These are phyloP conservation scores for Leptinotarsa defecta DNA, from an alignment of 1,140 invertebrate genomes.

Conservation along the genomic window DNA sequence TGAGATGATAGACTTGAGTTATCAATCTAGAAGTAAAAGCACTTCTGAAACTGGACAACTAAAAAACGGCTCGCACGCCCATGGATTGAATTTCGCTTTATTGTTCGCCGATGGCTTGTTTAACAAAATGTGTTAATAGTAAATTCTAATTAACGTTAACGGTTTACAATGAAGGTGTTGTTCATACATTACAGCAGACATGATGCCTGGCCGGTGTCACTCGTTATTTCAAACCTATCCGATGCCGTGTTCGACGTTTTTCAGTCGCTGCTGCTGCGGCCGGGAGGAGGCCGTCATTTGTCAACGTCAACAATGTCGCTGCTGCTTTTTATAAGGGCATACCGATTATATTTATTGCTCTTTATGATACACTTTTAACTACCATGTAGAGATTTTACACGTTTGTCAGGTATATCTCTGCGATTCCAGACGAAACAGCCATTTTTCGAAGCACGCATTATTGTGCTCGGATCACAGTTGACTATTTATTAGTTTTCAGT, in stretches of 20 bases:
- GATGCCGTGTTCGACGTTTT: constrained; percentile 20
- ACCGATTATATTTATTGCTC: constrained; percentile 26
- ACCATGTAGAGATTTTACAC: constrained; percentile 26
- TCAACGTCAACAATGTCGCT: constrained; percentile 24
- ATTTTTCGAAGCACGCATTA: constrained; percentile 2
- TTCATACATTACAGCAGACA: constrained; percentile 51
- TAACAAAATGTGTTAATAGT: constrained; percentile 52
- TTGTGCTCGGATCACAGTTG: neutral
- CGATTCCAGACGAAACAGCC: neutral
- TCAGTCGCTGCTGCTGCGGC: neutral
- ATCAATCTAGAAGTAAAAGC: no score
- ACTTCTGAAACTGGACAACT: neutral
- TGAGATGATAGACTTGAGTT: no score
- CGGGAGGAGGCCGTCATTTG: constrained; percentile 18
- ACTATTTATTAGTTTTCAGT: neutral
- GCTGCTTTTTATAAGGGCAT: constrained; percentile 28
- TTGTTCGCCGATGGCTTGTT: constrained; percentile 43
- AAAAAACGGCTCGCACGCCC: constrained; percentile 11
- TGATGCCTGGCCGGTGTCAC: constrained; percentile 40
- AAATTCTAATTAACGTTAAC: constrained; percentile 53
- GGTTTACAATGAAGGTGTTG: constrained; percentile 52
- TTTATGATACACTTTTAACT: constrained; percentile 26
- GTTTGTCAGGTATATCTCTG: constrained; percentile 10
- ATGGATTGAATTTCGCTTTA: constrained; percentile 22
- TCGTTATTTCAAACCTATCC: constrained; percentile 38